phyloP scores from a whole-genome alignment of 2,113 vertebrate genomes.

The Thryonomys swinderianus region DNA sequence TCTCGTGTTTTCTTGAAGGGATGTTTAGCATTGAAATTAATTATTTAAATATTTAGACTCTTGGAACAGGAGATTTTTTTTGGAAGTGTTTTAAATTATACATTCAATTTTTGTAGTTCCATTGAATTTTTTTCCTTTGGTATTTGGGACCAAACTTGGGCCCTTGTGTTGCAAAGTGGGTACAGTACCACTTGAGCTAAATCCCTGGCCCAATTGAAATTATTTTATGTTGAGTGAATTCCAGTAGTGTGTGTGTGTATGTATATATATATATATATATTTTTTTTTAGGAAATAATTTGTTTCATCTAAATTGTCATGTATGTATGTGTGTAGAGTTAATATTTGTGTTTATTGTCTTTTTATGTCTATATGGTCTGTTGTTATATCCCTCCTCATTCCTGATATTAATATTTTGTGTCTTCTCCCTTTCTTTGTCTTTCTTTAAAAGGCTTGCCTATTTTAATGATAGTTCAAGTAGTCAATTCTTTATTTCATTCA shows the following conservation, averaged over 20 bases:
- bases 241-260: not conserved
- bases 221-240: not conserved
- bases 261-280: no score
- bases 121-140: no score
- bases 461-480: not conserved
- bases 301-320: not conserved
- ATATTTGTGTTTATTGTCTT: not conserved
- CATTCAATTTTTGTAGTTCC: conserved; percentile 14
- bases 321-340: not conserved
- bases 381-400: not conserved
- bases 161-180: not conserved
- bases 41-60: conserved; percentile 14
- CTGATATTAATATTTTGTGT: not conserved
- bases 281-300: not conserved
- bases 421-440: not conserved
- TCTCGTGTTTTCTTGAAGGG: conserved; percentile 14
- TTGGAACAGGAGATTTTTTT: not conserved
- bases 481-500: not conserved
- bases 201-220: not conserved
- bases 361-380: not conserved
- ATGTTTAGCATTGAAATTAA: not conserved
- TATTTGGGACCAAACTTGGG: no score
- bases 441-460: not conserved
- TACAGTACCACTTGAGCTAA: not conserved
- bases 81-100: not conserved